phyloP scores from a whole-genome alignment of 2,888 invertebrate species.

The Dynastes maya region DNA sequence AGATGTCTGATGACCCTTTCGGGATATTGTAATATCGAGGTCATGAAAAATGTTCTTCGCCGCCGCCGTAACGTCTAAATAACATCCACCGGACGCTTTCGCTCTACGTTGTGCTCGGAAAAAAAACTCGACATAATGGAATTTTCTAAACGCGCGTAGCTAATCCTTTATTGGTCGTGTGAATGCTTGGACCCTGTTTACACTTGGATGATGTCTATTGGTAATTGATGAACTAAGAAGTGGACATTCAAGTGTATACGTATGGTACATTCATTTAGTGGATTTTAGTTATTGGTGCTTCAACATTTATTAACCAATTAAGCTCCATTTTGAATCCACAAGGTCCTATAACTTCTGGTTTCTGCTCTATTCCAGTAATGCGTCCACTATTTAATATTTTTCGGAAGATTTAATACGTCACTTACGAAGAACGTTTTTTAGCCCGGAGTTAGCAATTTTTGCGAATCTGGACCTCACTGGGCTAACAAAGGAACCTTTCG shows the following conservation, averaged over 20 bases:
- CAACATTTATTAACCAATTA: too few relatives aligned
- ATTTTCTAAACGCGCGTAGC: constrained; percentile 45
- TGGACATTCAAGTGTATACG: neutral
- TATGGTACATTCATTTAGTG: neutral
- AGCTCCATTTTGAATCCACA: too few relatives aligned
- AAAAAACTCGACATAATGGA: constrained; percentile 37
- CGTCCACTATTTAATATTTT: too few relatives aligned
- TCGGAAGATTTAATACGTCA: too few relatives aligned
- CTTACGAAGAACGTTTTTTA: too few relatives aligned
- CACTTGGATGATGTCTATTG: constrained; percentile 7
- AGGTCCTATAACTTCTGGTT: too few relatives aligned
- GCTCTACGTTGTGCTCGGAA: constrained; percentile 15
- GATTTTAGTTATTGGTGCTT: too few relatives aligned
- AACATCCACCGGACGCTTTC: constrained; percentile 44
- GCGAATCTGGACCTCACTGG: too few relatives aligned
- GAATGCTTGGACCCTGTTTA: constrained; percentile 34
- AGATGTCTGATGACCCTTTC: constrained; percentile 63
- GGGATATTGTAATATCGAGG: constrained; percentile 59
- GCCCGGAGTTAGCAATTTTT: too few relatives aligned
- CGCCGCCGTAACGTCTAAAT: constrained; percentile 51
- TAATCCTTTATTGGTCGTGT: constrained; percentile 43
- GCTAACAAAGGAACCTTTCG: too few relatives aligned
- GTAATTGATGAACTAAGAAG: constrained; percentile 35
- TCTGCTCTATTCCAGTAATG: too few relatives aligned
- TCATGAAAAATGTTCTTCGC: constrained; percentile 54